A percentile compares a stretch with the other conserved stretches of the same genome.
Evolutionary conservation across 2,113 vertebrate species (phyloP).

Genomic region (Melozone crissalis): DNA sequence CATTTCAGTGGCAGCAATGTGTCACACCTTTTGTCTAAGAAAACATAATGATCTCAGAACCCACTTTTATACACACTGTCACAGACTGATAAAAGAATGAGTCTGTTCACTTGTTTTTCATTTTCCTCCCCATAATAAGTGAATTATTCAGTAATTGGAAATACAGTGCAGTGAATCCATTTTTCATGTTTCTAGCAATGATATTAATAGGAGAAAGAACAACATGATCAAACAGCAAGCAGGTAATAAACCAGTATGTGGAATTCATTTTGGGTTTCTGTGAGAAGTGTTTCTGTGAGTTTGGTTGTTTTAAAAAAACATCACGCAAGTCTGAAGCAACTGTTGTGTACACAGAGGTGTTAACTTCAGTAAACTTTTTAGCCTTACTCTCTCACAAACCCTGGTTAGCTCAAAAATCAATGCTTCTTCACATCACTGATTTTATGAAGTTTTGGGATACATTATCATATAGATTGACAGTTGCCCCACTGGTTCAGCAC

Average conservation of each 20-base stretch:
- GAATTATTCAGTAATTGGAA: not conserved
- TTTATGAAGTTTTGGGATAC: conserved; percentile 80
- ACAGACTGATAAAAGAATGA: not conserved
- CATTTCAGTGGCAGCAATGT: not conserved
- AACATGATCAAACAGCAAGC: not conserved
- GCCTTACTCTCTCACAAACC: conserved; percentile 55
- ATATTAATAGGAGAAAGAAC: not conserved
- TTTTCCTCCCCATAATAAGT: not conserved
- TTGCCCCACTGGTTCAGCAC: conserved; percentile 75
- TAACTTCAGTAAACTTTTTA: conserved; percentile 66
- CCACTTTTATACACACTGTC: not conserved
- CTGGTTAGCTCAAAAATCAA: conserved; percentile 75
- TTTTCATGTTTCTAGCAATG: not conserved
- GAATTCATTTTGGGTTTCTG: not conserved
- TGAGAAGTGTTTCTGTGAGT: not conserved
- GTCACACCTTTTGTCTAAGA: not conserved
- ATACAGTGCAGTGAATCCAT: not conserved
- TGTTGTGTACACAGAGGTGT: conserved; percentile 29
- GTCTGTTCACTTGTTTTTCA: not conserved
- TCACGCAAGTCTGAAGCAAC: not conserved
- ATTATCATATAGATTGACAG: conserved; percentile 85
- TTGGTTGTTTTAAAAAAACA: not conserved
- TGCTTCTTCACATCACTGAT: conserved; percentile 75
- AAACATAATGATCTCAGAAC: not conserved
- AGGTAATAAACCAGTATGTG: not conserved